Evolutionary conservation across 2,888 invertebrate species (phyloP), one percentile per base, ranked within the genome.

Genomic region (Lepidochitona cinerea): DNA sequence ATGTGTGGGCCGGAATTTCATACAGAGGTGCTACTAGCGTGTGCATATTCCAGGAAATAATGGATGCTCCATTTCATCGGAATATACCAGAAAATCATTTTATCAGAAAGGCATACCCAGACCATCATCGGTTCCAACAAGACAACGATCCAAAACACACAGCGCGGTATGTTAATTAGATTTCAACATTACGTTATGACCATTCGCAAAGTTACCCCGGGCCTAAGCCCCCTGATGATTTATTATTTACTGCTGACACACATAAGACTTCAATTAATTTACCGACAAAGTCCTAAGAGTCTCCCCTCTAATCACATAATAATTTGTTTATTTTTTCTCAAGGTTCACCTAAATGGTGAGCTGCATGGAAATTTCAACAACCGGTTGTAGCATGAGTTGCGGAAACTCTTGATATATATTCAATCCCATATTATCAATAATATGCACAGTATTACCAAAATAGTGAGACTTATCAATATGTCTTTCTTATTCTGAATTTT

Each of bases 71-170:
- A 9, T 59, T 14, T 59, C 23, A 59, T 23, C 29, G 9, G 29
- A 18, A 59, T 23, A 59, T 59, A 9, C 59, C 23, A 18, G 23
- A 59, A 9, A 29, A 7, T 9, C n/a, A 59, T 18, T 59, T 59
- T 59, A 59, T 59, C 9, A 59, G n/a, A 29, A 59, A 23, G 12
- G 26, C 29, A 9, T 59, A 26, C 29, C 59, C 59, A 14, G 59
- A 59, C 7, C 12, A 26, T 26, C 59, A 59, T 29, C 59, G 59
- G 7, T 59, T 59, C 23, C 59, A 59, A 29, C 59, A 59, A 29
- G 59, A 59, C 59, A 59, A 59, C 26, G 59, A 59, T 59, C 59
- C 59, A 7, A 59, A 59, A 59, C 59, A 59, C 23, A 29, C 29
- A 7, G n/a, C 59, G 7, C 12, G 59, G 59, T 59, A 59, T 14